Evolutionary conservation across 2,113 vertebrate species (phyloP).

Genomic region (Periophthalmodon schlosseri): DNA sequence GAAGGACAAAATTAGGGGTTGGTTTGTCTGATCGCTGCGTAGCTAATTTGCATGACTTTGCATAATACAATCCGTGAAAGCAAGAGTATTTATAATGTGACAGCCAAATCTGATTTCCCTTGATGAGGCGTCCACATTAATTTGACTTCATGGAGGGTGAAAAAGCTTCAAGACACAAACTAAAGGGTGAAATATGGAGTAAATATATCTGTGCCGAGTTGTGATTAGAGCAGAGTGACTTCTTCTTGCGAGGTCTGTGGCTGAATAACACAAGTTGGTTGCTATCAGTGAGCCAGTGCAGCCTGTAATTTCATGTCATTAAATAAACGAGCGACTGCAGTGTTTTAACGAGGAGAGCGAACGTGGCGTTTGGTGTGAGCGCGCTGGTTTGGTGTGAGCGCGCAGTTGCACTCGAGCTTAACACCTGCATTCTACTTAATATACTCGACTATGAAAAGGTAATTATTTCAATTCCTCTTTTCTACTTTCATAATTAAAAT

Average conservation of each 20-base stretch:
- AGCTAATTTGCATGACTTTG: conserved; percentile 76
- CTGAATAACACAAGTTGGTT: conserved; percentile 56
- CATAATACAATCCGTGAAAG: conserved; percentile 71
- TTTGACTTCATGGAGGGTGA: conserved; percentile 43
- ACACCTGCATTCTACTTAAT: conserved; percentile 21
- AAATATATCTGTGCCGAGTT: conserved; percentile 17
- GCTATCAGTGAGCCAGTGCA: conserved; percentile 36
- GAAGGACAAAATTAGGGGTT: conserved; percentile 73
- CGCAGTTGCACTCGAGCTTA: conserved; percentile 15
- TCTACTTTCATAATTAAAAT: conserved; percentile 5
- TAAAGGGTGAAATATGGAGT: conserved; percentile 2
- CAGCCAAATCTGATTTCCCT: conserved; percentile 65
- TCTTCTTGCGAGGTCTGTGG: conserved; percentile 41
- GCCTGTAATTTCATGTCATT: conserved; percentile 53
- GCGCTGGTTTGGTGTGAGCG: conserved; percentile 7
- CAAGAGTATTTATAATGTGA: conserved; percentile 65
- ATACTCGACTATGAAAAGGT: background rate
- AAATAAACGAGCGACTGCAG: conserved; percentile 52
- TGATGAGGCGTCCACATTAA: conserved; percentile 62
- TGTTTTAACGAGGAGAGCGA: conserved; percentile 37
- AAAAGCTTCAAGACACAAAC: background rate
- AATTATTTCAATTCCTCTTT: background rate
- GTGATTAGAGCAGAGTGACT: conserved; percentile 73
- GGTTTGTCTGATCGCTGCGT: conserved; percentile 70
- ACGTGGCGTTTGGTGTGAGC: conserved; percentile 13